Percentiles rank a stretch among this genome's conserved stretches.
Evolutionary conservation across 2,888 invertebrate species (phyloP).

Genomic region (Nomada ferruginata): DNA sequence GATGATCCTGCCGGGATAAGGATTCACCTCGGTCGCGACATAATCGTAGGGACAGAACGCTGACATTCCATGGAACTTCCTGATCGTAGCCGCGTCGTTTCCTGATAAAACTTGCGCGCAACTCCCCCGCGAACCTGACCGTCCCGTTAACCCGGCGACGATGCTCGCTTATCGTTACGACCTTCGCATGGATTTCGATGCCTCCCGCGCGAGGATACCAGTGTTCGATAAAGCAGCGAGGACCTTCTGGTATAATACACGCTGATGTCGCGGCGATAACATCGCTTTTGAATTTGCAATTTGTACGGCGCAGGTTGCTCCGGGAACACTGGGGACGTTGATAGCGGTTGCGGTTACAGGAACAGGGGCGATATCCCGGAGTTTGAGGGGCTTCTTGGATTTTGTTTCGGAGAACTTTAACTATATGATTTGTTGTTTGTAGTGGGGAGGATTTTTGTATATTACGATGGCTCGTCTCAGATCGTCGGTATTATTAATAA

Average conservation of each 20-base stretch:
- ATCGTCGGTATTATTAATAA: too few species aligned
- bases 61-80: slow-evolving; percentile 69
- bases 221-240: slow-evolving; percentile 30
- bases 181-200: slow-evolving; percentile 62
- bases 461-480: not conserved
- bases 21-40: slow-evolving; percentile 67
- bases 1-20: slow-evolving; percentile 71
- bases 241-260: slow-evolving; percentile 16
- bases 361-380: too few species aligned
- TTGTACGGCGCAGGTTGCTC: slow-evolving; percentile 16
- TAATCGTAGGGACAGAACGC: slow-evolving; percentile 69
- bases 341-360: not conserved
- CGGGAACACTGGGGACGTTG: not conserved
- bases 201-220: slow-evolving; percentile 15
- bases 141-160: slow-evolving; percentile 62
- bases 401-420: not conserved
- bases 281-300: slow-evolving; percentile 29
- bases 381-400: not conserved
- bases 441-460: not conserved
- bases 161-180: slow-evolving; percentile 37
- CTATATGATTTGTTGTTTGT: not conserved
- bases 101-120: slow-evolving; percentile 59
- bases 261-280: slow-evolving; percentile 13
- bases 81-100: slow-evolving; percentile 60
- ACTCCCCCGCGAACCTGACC: slow-evolving; percentile 16